Evolutionary conservation across 1,140 invertebrate genomes (phyloP).

Genomic region (Littorina saxatilis): DNA sequence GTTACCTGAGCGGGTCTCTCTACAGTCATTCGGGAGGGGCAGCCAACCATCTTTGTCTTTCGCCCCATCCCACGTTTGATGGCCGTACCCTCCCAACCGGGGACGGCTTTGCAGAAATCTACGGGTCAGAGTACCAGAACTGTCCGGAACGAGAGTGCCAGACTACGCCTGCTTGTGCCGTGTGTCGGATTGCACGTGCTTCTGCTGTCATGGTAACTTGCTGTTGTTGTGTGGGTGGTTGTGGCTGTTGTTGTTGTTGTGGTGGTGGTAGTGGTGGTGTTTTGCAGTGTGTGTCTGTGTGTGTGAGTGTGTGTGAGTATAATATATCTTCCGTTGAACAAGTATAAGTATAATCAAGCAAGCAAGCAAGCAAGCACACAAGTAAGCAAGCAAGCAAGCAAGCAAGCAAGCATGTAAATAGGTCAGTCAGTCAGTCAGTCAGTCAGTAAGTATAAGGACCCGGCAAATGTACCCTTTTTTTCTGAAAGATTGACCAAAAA

Average conservation of each 20-base stretch:
- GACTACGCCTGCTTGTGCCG: slow-evolving; percentile 40
- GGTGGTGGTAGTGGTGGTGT: no score
- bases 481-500: no score
- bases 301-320: neutral
- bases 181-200: slow-evolving; percentile 42
- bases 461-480: no score
- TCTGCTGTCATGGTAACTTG: slow-evolving; percentile 40
- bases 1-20: neutral
- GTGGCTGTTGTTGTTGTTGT: no score
- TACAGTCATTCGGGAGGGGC: neutral
- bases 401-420: no score
- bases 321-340: no score
- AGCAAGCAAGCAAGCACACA: no score
- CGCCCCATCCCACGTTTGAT: neutral
- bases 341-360: no score
- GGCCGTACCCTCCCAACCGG: neutral
- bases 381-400: no score
- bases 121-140: neutral
- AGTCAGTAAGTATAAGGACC: no score
- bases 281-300: slow-evolving; percentile 10
- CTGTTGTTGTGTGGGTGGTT: neutral
- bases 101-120: neutral
- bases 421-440: no score
- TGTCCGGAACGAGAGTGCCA: neutral
- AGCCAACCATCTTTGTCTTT: neutral